Evolutionary conservation across 1,140 invertebrate genomes (phyloP).

Genomic region (Conopomorpha cramerella): DNA sequence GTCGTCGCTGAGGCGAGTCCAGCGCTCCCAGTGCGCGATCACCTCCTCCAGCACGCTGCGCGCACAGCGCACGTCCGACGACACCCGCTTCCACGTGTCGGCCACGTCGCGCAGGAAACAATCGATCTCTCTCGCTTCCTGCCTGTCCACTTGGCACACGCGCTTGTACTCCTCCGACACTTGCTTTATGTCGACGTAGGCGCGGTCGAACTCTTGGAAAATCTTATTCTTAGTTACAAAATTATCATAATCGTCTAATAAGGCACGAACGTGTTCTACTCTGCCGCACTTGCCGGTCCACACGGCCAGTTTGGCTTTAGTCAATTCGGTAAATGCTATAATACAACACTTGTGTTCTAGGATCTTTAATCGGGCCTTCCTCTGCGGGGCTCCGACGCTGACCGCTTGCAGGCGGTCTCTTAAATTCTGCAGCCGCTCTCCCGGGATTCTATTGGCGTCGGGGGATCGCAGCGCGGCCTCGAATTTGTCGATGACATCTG

Average conservation of each 20-base stretch:
- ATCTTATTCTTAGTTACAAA: slow-evolving; percentile 91
- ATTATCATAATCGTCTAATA: slow-evolving; percentile 88
- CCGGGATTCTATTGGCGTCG: slow-evolving; percentile 67
- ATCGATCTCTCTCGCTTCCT: slow-evolving; percentile 78
- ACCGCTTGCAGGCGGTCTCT: slow-evolving; percentile 74
- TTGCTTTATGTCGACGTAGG: slow-evolving; percentile 88
- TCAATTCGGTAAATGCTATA: slow-evolving; percentile 85
- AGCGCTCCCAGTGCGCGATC: slow-evolving; percentile 85
- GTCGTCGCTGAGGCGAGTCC: slow-evolving; percentile 72
- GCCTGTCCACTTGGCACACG: slow-evolving; percentile 78
- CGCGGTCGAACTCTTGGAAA: slow-evolving; percentile 93
- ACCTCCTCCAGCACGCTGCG: slow-evolving; percentile 89
- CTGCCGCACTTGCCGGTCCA: slow-evolving; percentile 90
- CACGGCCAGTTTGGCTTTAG: slow-evolving; percentile 84
- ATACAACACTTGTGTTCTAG: slow-evolving; percentile 92
- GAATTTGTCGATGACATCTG: slow-evolving; percentile 77
- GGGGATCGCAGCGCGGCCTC: slow-evolving; percentile 66
- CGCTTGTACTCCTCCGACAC: slow-evolving; percentile 90
- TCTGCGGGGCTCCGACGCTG: slow-evolving; percentile 71
- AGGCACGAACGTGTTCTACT: slow-evolving; percentile 79
- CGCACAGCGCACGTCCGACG: slow-evolving; percentile 86
- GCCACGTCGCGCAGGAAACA: slow-evolving; percentile 84
- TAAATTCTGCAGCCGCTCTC: slow-evolving; percentile 82
- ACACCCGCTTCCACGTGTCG: slow-evolving; percentile 87
- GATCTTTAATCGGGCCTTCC: slow-evolving; percentile 83